These are phyloP conservation scores for Corythaeola cristata DNA, from an alignment of 2,113 vertebrate species.

Conservation along the genomic window DNA sequence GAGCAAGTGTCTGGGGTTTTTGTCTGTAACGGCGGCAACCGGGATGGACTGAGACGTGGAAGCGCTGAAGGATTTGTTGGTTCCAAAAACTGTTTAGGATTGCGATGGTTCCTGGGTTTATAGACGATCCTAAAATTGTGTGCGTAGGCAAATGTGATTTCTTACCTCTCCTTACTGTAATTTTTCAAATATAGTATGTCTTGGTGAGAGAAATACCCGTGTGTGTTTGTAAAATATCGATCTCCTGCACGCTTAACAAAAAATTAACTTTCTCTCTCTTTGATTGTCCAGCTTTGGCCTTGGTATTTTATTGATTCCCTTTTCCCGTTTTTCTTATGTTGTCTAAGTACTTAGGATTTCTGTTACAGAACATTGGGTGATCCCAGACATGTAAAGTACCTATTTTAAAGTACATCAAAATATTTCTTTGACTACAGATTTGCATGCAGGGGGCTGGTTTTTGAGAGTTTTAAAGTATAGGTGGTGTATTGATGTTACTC, in stretches of 20 bases:
- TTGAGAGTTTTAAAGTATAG: neutral
- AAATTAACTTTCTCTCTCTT: neutral
- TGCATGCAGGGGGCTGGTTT: neutral
- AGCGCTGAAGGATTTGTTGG: neutral
- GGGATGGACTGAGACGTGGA: neutral
- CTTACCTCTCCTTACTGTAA: neutral
- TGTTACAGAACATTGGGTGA: neutral
- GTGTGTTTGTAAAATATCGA: neutral
- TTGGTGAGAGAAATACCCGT: neutral
- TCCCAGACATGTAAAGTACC: accelerated
- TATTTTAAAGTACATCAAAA: accelerated
- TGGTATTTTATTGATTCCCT: neutral
- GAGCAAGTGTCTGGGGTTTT: neutral
- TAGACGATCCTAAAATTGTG: accelerated
- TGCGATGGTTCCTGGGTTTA: neutral
- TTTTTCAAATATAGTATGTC: accelerated
- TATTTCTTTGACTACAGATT: neutral
- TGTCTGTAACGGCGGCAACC: neutral
- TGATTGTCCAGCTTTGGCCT: neutral
- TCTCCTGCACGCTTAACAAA: neutral
- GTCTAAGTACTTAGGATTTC: neutral
- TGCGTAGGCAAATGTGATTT: accelerated
- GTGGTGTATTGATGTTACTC: neutral
- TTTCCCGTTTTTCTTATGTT: neutral
- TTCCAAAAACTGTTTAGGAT: accelerated